A percentile compares a stretch with the other conserved stretches of the same genome.
Evolutionary conservation across 2,797 vertebrate species (phyloP).

Genomic region (Orestias chungarensis): DNA sequence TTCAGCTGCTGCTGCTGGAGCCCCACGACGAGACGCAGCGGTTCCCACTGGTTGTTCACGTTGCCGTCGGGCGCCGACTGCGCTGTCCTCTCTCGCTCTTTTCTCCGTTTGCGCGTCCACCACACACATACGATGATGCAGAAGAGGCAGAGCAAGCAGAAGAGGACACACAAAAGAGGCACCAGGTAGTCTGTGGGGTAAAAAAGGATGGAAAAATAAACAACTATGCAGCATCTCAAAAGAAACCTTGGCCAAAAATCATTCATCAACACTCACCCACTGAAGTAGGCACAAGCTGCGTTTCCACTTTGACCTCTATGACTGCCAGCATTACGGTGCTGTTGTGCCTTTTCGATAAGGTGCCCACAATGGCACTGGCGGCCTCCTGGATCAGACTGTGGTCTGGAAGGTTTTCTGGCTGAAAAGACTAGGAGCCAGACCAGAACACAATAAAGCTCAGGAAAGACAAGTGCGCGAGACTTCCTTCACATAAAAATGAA

Average conservation of each 20-base stretch:
- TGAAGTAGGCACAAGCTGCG: constrained; percentile 80
- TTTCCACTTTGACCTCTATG: constrained; percentile 96
- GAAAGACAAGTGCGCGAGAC: neutral
- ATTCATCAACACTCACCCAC: constrained; percentile 75
- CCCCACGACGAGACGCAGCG: constrained; percentile 85
- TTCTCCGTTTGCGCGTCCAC: constrained; percentile 98
- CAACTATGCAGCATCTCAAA: neutral
- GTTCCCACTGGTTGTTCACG: constrained; percentile 96
- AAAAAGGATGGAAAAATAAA: neutral
- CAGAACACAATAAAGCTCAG: constrained; percentile 21
- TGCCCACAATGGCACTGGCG: constrained; percentile 87
- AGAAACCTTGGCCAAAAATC: too few relatives aligned
- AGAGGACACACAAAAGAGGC: constrained; percentile 85
- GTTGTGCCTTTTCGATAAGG: constrained; percentile 91
- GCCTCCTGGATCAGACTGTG: constrained; percentile 89
- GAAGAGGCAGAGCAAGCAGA: constrained; percentile 88
- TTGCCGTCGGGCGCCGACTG: constrained; percentile 75
- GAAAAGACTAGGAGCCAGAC: constrained; percentile 84
- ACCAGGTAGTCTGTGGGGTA: constrained; percentile 86
- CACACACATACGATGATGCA: constrained; percentile 92
- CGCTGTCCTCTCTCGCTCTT: constrained; percentile 89
- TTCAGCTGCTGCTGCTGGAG: constrained; percentile 75
- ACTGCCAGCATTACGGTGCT: constrained; percentile 91
- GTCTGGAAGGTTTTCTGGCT: constrained; percentile 86
- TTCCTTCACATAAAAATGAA: neutral